Conservation (phyloP, 2,888 invertebrate genomes). For the Epinotia bilunana region DNA sequence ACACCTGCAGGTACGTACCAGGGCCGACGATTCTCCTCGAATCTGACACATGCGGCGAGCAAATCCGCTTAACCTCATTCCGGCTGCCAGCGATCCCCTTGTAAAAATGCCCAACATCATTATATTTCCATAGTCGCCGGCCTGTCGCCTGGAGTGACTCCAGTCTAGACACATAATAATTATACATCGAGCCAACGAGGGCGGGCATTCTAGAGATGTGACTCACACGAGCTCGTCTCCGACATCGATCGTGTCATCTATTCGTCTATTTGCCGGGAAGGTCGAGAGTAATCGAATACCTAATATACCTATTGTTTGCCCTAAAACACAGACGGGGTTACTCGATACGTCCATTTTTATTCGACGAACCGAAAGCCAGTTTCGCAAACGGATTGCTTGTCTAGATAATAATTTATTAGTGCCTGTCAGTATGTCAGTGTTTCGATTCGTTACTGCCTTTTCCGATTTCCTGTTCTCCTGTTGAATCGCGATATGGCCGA, state of each 20-base stretch:
- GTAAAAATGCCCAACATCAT: conserved; percentile 63
- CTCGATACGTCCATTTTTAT: conserved; percentile 48
- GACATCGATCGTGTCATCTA: conserved; percentile 72
- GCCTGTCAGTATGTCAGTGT: conserved; percentile 29
- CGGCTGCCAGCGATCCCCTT: conserved; percentile 43
- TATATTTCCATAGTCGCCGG: conserved; percentile 73
- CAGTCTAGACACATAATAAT: conserved; percentile 81
- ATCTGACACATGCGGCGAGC: conserved; percentile 19
- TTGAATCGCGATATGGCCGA: not conserved
- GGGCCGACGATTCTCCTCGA: conserved; percentile 22
- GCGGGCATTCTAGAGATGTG: conserved; percentile 74
- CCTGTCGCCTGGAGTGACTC: conserved; percentile 76
- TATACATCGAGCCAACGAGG: conserved; percentile 76
- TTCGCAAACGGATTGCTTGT: conserved; percentile 35
- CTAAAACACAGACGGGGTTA: conserved; percentile 51
- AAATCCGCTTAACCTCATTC: conserved; percentile 53
- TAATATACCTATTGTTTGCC: conserved; percentile 65
- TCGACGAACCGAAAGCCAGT: conserved; percentile 14
- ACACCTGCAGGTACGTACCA: conserved; percentile 72
- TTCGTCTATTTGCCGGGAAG: conserved; percentile 63
- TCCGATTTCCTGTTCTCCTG: conserved; percentile 14
- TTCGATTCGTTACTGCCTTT: conserved; percentile 19
- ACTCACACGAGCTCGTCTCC: conserved; percentile 74
- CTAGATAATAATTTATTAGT: conserved; percentile 35
- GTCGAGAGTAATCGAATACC: conserved; percentile 66